Evolutionary conservation across 2,113 vertebrate genomes (phyloP).

Genomic region (Cyanoramphus novaezelandiae): DNA sequence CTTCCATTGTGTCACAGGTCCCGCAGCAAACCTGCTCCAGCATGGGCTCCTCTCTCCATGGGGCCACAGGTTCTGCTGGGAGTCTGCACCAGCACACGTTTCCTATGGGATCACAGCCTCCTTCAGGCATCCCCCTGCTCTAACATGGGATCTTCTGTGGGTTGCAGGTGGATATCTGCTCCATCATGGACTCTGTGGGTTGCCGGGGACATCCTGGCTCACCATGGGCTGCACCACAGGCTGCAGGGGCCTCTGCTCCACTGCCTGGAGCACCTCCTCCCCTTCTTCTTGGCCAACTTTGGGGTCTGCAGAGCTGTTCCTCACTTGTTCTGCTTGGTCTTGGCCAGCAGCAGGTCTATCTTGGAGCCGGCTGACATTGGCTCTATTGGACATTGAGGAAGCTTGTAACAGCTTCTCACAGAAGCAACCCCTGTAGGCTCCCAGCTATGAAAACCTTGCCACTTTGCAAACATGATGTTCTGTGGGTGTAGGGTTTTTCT

Average conservation of each 20-base stretch:
- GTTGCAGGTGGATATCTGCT: not conserved
- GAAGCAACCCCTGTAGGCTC: not conserved
- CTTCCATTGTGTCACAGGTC: not conserved
- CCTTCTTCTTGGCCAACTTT: not conserved
- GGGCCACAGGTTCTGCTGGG: not conserved
- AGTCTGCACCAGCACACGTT: not conserved
- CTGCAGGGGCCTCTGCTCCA: not conserved
- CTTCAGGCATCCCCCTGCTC: not conserved
- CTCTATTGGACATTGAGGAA: not conserved
- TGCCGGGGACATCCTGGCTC: not conserved
- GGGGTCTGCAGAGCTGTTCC: not conserved
- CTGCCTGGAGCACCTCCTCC: not conserved
- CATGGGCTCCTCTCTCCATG: accelerated
- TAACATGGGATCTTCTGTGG: accelerated
- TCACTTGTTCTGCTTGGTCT: not conserved
- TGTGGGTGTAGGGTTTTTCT: not conserved
- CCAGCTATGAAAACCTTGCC: not conserved
- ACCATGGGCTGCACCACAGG: not conserved
- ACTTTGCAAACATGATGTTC: not conserved
- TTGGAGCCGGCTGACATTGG: not conserved
- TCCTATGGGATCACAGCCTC: not conserved
- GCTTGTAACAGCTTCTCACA: not conserved
- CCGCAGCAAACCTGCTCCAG: not conserved
- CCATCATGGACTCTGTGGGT: not conserved
- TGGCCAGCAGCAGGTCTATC: accelerated